A percentile compares a stretch with the other conserved stretches of the same genome.
phyloP scores from a whole-genome alignment of 2,113 vertebrate species.

The Machaerirhynchus nigripectus region DNA sequence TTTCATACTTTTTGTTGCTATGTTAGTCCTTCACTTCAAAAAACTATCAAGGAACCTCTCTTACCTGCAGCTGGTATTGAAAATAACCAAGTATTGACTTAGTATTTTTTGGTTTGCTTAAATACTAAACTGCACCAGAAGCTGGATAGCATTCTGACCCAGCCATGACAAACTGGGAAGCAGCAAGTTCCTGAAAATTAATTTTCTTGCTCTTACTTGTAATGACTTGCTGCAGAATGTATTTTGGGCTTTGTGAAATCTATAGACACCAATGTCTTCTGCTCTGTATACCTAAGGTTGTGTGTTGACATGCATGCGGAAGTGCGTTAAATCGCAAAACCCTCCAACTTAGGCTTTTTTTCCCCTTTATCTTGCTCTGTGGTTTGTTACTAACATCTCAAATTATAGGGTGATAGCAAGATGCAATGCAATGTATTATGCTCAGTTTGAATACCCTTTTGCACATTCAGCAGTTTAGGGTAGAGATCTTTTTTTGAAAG shows the following conservation, averaged over 20 bases:
- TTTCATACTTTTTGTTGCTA: neutral
- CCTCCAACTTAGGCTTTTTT: fast-evolving
- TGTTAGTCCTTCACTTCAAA: neutral
- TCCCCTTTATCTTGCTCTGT: neutral
- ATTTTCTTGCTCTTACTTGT: neutral
- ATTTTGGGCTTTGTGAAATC: neutral
- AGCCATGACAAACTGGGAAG: neutral
- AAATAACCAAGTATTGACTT: neutral
- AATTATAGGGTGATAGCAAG: neutral
- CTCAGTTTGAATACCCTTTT: neutral
- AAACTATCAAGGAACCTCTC: neutral
- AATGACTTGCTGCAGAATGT: neutral
- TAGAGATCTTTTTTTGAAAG: neutral
- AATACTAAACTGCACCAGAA: neutral
- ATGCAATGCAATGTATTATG: neutral
- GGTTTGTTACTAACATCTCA: neutral
- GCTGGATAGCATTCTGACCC: neutral
- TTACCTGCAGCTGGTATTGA: neutral
- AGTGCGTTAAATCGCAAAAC: neutral
- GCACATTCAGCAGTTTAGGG: neutral
- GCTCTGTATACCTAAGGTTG: neutral
- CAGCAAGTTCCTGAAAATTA: neutral
- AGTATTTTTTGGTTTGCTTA: neutral
- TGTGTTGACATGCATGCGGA: neutral
- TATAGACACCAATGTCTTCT: fast-evolving